Evolutionary conservation across 1,140 invertebrate species (phyloP), one percentile per base, ranked within the genome.

Genomic region (Sminthurinus signatus): DNA sequence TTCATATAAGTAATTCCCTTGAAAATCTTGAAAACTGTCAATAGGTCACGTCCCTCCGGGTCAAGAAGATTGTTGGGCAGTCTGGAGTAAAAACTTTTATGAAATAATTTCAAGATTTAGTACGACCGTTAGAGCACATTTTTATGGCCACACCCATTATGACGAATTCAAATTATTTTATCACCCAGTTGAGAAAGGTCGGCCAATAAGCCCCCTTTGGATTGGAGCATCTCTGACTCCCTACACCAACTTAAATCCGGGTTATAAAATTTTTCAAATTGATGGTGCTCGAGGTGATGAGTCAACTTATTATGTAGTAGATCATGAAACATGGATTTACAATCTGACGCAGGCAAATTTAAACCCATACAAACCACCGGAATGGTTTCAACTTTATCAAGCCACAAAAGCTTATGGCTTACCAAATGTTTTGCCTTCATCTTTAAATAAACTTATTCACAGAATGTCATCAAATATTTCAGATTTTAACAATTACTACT

Each of bases 241-340:
- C 10, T 80, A 72, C 60, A 73, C 74, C 12, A 73, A 80, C 31
- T 70, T 82, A 27, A 86, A 85, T 77, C 84, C 85, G 2, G 82
- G 80, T 2, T 86, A 83, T 70, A 76, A 83, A 65, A 81, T 86
- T 39, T 86, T 84, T 73, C 78, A 78, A 17, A 73, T 84, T 2
- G 83, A 86, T 72, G 83, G 82, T 3, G 78, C 48, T 1, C 32
- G 67, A 14, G 64, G 67, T n/a, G 10, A 28, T 3, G 44, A 60
- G 1, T 67, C 67, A 0, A 69, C 61, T 2, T 69, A 36, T 43
- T 25, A 64, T 62, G 61, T 83, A 19, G 57, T 83, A 5, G 82
- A 84, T 63, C 80, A 81, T 67, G 79, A 82, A 61, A 83, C 82
- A 1, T 84, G 80, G 75, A 79, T 79, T 46, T 74, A 81, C 59